Conservation (phyloP, 2,113 vertebrate species). For the Oreochromis niloticus region DNA sequence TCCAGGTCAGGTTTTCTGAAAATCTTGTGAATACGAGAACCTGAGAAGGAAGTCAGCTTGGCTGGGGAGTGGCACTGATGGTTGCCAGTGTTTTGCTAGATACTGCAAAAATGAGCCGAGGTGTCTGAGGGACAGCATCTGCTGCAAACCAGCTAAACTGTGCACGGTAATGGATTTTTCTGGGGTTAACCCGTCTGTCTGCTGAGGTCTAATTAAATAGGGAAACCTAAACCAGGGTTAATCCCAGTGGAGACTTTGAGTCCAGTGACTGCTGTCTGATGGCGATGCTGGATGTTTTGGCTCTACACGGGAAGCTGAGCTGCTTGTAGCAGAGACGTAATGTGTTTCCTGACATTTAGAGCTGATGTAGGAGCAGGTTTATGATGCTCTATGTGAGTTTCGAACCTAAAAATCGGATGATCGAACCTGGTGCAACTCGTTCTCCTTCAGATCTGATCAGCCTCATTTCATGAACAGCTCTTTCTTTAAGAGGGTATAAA, state of each 20-base stretch:
- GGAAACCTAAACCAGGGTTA: neutral
- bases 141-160: neutral
- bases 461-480: neutral
- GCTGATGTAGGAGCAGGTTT: neutral
- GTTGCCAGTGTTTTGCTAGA: neutral
- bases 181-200: neutral
- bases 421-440: neutral
- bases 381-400: neutral
- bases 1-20: neutral
- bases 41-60: neutral
- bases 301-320: neutral
- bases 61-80: rapidly evolving
- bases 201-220: neutral
- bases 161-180: neutral
- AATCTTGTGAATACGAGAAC: neutral
- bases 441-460: neutral
- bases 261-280: neutral
- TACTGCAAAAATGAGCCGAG: neutral
- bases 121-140: neutral
- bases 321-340: rapidly evolving
- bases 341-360: neutral
- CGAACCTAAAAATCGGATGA: neutral
- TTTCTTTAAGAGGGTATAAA: neutral
- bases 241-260: neutral
- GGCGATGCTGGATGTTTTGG: neutral